Evolutionary conservation across 2,797 vertebrate genomes (phyloP), one percentile per base, ranked within the genome.

Genomic region (Loris lydekkerianus): DNA sequence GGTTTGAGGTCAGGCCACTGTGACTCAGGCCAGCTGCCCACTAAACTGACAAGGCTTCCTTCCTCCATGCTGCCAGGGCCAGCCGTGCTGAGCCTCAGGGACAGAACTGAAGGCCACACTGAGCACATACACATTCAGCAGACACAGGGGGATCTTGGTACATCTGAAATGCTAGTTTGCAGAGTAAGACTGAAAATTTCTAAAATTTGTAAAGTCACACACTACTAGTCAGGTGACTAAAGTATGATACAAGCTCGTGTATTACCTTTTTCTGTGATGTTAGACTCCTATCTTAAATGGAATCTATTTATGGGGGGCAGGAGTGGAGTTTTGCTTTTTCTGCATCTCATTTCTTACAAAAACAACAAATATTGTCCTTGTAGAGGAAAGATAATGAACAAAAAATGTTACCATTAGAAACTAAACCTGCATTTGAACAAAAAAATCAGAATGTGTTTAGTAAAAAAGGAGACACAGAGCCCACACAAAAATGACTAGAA

Each of bases 371-470:
- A 78, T 92, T 96, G 89, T 86, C 70, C 69, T 94, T 95, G 49
- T 21, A 83, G 77, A 93, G 43, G 70, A 93, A 97, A 83, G 73
- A 87, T 34, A 96, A 85, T 34, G 67, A 95, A 97, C 46, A 96
- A 94, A 91, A 58, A 60, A 80, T 65, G 43, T 88, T 91, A 93
- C 85, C 73, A 60, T 86, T 86, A 90, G 87, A 88, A 97, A 96
- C 90, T 3, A 96, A 60, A 93, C 82, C 81, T 96, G 70, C 43
- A 9, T 95, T 92, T 97, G 89, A 97, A 93, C 95, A 95, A 92
- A 95, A 97, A 96, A 95, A 95, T 67, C 95, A 96, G 73, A 92
- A 97, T 97, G 96, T 95, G 96, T 95, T 98, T 97, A 86, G 89
- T 88, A 95, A 94, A 93, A 97, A 97, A 97, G 92, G 82, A 96